Evolutionary conservation across 2,797 vertebrate species (phyloP), one percentile per base, ranked within the genome.

Genomic region (Ispidina lecontei): DNA sequence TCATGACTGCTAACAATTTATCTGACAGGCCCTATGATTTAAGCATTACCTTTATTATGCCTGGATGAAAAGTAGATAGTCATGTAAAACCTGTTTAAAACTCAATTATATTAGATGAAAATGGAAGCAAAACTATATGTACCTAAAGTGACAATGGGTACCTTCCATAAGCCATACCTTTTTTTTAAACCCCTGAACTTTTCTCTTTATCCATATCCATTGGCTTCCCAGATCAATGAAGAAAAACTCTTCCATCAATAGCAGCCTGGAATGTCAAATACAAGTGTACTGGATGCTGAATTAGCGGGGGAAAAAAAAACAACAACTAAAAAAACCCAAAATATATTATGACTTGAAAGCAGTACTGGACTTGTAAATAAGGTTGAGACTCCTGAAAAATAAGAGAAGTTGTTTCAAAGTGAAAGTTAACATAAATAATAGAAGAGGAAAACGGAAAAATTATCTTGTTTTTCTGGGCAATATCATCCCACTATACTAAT

Each of bases 161-260:
- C 25, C 11, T 74, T 55, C 33, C 2, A 58, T 69, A 75, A 47
- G 0, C 0, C 3, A 51, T 2, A 6, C 2, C 3, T 28, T 17
- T 44, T 39, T 63, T 13, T 2, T 37, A 79, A 31, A 2, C 1
- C 1, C 2, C 46, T 55, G 2, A 8, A 39, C 33, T 72, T 87
- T 44, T 59, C 21, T 15, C 26, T 29, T 85, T 65, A 64, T 64
- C 14, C 2, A 26, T 51, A 55, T 46, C 15, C 16, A 37, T 44
- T 65, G 26, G 5, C 3, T 81, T 81, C 43, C 75, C 39, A 75
- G 39, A 65, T 58, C 7, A 63, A 46, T 6, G 12, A 58, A 17
- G 14, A 80, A 65, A 71, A 85, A 56, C 43, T n/a, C 28, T 69
- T 75, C 19, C 12, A 44, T 69, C 46, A 68, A 4, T 4, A 58